Evolutionary conservation across 2,797 vertebrate genomes (phyloP).

Genomic region (Phoxinus dragarum): DNA sequence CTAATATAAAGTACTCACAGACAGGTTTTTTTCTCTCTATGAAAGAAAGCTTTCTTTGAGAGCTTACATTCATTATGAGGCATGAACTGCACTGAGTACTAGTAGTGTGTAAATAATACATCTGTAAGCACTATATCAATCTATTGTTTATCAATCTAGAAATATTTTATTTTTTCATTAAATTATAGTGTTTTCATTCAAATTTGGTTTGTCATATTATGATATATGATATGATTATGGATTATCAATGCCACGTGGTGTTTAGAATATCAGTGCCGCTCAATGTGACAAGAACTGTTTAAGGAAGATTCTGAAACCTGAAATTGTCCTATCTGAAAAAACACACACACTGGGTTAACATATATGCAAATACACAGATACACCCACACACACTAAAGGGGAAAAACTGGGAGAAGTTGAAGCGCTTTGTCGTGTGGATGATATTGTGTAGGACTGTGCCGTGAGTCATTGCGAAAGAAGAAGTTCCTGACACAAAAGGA

Average conservation of each 20-base stretch:
- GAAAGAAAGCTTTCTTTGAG: not conserved
- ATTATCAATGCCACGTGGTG: not conserved
- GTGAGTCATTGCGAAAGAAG: conserved; percentile 66
- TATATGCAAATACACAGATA: not conserved
- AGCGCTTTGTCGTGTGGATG: conserved; percentile 36
- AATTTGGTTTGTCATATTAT: not conserved
- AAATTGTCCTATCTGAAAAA: not conserved
- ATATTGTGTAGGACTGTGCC: conserved; percentile 48
- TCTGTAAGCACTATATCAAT: not conserved
- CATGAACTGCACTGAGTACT: not conserved
- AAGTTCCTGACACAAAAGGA: conserved; percentile 56
- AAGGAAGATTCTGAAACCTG: conserved; percentile 25
- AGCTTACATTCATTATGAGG: not conserved
- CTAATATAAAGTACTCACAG: not conserved
- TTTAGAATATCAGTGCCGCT: not conserved
- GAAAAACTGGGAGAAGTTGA: conserved; percentile 54
- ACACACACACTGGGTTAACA: not conserved
- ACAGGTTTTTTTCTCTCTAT: not conserved
- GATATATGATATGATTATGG: not conserved
- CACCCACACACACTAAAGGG: not conserved
- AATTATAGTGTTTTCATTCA: not conserved
- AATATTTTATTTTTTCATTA: not conserved
- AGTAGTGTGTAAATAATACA: not conserved
- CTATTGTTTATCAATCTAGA: not conserved
- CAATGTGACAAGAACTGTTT: not conserved